phyloP scores from a whole-genome alignment of 2,113 vertebrate species.

The Chrysemys picta region DNA sequence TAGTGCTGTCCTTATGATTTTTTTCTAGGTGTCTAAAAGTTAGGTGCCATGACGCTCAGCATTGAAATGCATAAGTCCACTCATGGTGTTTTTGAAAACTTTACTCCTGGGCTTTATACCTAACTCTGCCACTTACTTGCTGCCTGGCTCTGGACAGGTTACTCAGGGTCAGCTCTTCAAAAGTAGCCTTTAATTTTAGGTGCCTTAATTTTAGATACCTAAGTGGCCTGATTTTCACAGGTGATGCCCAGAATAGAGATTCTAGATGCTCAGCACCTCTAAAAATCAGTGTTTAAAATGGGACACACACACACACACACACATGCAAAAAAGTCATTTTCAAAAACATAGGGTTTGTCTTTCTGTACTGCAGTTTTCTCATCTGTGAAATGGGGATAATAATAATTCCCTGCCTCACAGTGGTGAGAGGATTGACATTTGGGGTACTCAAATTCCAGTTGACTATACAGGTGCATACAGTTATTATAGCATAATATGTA shows the following conservation, averaged over 20 bases:
- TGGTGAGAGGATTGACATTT: not conserved
- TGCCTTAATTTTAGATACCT: not conserved
- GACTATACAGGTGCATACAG: not conserved
- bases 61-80: not conserved
- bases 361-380: not conserved
- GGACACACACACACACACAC: fast-evolving
- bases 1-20: not conserved
- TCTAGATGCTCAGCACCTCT: fast-evolving
- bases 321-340: not conserved
- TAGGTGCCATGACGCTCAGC: not conserved
- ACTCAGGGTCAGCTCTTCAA: not conserved
- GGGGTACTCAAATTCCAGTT: not conserved
- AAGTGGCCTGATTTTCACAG: not conserved
- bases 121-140: fast-evolving
- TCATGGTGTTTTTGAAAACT: not conserved
- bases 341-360: conserved; percentile 8
- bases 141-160: not conserved
- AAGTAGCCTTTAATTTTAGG: not conserved
- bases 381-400: not conserved
- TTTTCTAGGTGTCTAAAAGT: not conserved
- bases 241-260: not conserved
- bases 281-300: not conserved
- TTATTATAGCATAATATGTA: not conserved
- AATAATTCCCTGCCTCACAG: not conserved
- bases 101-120: not conserved